Conservation (phyloP, 2,888 invertebrate genomes). For the Hypena proboscidalis region DNA sequence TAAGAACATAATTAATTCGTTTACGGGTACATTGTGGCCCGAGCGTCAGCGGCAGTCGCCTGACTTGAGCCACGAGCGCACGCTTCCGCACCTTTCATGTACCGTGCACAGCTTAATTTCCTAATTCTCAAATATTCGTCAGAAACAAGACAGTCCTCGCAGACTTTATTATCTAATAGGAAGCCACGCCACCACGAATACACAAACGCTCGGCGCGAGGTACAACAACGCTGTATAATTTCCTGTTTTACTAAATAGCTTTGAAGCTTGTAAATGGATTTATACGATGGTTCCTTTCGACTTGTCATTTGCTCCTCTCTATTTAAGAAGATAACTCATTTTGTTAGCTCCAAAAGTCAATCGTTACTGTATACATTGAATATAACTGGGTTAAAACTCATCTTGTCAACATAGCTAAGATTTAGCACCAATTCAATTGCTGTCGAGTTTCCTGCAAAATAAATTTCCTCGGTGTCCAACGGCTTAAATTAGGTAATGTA, state of each 20-base stretch:
- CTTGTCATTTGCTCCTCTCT: slow-evolving; percentile 46
- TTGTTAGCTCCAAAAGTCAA: slow-evolving; percentile 5
- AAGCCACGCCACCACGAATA: slow-evolving; percentile 70
- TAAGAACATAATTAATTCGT: slow-evolving; percentile 42
- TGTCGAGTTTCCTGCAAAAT: slow-evolving; percentile 32
- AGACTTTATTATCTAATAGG: slow-evolving; percentile 81
- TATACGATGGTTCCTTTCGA: slow-evolving; percentile 55
- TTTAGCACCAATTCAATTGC: slow-evolving; percentile 23
- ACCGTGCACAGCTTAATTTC: slow-evolving; percentile 76
- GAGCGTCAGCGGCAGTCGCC: slow-evolving; percentile 46
- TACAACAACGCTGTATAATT: slow-evolving; percentile 76
- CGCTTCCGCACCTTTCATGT: slow-evolving; percentile 74
- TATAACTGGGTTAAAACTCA: slow-evolving; percentile 22
- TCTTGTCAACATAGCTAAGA: slow-evolving; percentile 27
- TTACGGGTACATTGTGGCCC: slow-evolving; percentile 36
- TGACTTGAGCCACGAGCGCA: slow-evolving; percentile 43
- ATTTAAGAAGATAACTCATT: too few relatives aligned
- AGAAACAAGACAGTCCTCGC: slow-evolving; percentile 67
- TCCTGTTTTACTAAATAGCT: slow-evolving; percentile 78
- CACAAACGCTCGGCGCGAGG: slow-evolving; percentile 59
- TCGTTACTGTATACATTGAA: slow-evolving; percentile 5
- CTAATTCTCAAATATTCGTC: slow-evolving; percentile 77
- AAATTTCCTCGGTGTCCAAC: slow-evolving; percentile 54
- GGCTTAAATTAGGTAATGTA: slow-evolving; percentile 64
- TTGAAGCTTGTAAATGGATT: slow-evolving; percentile 73